A percentile compares a stretch with the other conserved stretches of the same genome.
Evolutionary conservation across 2,113 vertebrate genomes (phyloP).

Genomic region (Chlamydotis undulata): DNA sequence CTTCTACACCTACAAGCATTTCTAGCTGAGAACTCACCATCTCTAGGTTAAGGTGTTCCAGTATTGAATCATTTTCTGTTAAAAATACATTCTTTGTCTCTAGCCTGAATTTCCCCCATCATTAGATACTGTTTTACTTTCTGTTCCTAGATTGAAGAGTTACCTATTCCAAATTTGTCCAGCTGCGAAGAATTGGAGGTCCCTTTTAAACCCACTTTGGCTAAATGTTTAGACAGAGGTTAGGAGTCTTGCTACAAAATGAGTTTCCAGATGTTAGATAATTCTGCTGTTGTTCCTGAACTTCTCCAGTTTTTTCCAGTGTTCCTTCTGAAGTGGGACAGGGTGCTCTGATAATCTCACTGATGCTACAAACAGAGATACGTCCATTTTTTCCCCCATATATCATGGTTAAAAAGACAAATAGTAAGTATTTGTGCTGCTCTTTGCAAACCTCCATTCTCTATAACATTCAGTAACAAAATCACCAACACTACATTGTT

Average conservation of each 20-base stretch:
- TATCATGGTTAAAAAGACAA: neutral
- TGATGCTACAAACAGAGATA: neutral
- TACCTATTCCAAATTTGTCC: neutral
- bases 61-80: neutral
- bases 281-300: neutral
- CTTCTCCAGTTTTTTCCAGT: neutral
- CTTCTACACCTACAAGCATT: neutral
- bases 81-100: neutral
- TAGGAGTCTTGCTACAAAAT: neutral
- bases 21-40: neutral
- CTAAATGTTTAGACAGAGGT: neutral
- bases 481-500: neutral
- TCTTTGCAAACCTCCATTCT: neutral
- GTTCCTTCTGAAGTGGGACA: neutral
- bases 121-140: neutral
- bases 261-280: neutral
- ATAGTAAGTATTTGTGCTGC: neutral
- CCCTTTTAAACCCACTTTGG: neutral
- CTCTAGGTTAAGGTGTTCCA: neutral
- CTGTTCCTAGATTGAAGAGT: neutral
- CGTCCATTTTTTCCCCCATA: accelerated
- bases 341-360: neutral
- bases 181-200: neutral
- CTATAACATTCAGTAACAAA: neutral
- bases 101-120: neutral